Evolutionary conservation across 2,888 invertebrate species (phyloP).

Genomic region (Macrophya alboannulata): DNA sequence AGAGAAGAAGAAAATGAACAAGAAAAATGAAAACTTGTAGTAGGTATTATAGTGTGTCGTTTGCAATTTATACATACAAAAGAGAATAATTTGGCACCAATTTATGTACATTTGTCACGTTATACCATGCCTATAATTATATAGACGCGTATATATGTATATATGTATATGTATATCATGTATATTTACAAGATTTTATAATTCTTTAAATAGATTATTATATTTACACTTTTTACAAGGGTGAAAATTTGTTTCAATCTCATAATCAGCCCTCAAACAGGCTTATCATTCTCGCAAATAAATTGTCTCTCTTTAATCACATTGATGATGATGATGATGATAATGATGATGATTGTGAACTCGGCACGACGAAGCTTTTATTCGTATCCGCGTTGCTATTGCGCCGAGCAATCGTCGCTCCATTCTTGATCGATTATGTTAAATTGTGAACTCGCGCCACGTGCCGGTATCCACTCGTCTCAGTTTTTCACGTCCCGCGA

Average conservation of each 20-base stretch:
- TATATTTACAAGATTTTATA: conserved; percentile 62
- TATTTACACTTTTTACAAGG: conserved; percentile 52
- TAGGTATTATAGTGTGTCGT: conserved; percentile 75
- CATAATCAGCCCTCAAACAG: background rate
- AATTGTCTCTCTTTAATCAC: background rate
- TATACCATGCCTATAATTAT: conserved; percentile 15
- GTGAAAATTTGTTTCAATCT: conserved; percentile 8
- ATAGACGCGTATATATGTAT: conserved; percentile 12
- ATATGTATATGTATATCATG: conserved; percentile 58
- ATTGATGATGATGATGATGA: background rate
- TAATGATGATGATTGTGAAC: background rate
- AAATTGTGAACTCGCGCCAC: conserved; percentile 5
- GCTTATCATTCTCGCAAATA: background rate
- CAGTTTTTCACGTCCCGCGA: conserved; percentile 14
- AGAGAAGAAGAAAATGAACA: background rate
- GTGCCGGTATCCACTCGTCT: background rate
- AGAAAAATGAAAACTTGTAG: background rate
- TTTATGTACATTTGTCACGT: conserved; percentile 62
- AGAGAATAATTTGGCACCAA: conserved; percentile 59
- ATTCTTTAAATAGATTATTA: conserved; percentile 33
- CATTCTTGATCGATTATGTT: conserved; percentile 18
- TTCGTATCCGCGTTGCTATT: background rate
- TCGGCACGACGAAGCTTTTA: background rate
- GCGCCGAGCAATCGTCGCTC: background rate
- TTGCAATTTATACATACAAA: conserved; percentile 70